phyloP scores from a whole-genome alignment of 2,797 vertebrate genomes.

The Borostomias antarcticus region DNA sequence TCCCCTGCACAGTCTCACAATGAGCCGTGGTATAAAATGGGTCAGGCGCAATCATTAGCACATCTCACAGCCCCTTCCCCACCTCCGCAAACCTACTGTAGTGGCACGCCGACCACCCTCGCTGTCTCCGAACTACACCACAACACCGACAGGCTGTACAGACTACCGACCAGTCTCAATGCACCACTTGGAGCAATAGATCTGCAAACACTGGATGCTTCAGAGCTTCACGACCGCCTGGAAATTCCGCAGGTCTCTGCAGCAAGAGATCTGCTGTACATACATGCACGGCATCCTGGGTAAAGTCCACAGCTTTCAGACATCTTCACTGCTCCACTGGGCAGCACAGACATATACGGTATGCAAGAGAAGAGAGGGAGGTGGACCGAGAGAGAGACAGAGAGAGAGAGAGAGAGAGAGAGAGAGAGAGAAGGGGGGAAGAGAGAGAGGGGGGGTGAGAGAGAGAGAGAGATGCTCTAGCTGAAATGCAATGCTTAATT shows the following conservation, averaged over 20 bases:
- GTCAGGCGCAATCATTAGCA: too few relatives aligned
- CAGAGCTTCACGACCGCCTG: slow-evolving; percentile 38
- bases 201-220: slow-evolving; percentile 49
- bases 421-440: slow-evolving; percentile 52
- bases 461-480: slow-evolving; percentile 64
- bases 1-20: neutral
- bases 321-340: slow-evolving; percentile 60
- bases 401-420: slow-evolving; percentile 56
- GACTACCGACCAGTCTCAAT: slow-evolving; percentile 44
- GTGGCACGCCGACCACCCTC: neutral
- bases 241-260: slow-evolving; percentile 51
- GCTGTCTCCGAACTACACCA: slow-evolving; percentile 39
- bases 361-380: slow-evolving; percentile 48
- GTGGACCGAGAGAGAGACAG: slow-evolving; percentile 52
- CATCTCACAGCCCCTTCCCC: neutral
- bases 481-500: slow-evolving; percentile 82
- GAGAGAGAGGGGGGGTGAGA: slow-evolving; percentile 17
- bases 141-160: slow-evolving; percentile 27
- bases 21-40: neutral
- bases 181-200: slow-evolving; percentile 47
- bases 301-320: slow-evolving; percentile 56
- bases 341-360: slow-evolving; percentile 62
- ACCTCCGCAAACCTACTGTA: neutral
- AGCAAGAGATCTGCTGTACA: slow-evolving; percentile 54
- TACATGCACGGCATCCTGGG: slow-evolving; percentile 59